Conservation (phyloP, 2,888 invertebrate genomes). For the Villa cingulata region DNA sequence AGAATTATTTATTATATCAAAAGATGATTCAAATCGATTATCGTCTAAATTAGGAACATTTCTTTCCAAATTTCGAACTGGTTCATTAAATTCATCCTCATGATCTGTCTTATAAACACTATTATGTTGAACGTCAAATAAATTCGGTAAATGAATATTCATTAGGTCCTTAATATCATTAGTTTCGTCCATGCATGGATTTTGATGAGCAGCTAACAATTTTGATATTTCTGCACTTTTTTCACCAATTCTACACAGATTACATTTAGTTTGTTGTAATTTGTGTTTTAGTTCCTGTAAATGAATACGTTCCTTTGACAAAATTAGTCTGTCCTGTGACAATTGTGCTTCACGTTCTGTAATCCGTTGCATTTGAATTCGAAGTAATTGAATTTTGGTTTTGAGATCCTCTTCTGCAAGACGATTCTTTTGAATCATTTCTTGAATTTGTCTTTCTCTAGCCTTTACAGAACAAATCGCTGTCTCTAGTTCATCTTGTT, state of each 20-base stretch:
- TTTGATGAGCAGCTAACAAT: constrained; percentile 14
- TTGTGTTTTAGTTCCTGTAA: constrained; percentile 25
- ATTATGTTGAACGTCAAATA: background rate
- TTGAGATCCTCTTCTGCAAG: constrained; percentile 26
- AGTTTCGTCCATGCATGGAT: background rate
- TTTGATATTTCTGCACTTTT: constrained; percentile 23
- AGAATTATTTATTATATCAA: background rate
- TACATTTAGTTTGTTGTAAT: constrained; percentile 26
- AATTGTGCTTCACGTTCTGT: constrained; percentile 30
- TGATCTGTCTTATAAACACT: too few species aligned
- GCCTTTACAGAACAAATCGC: constrained; percentile 23
- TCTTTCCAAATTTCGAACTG: constrained; percentile 23
- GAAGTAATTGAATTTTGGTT: constrained; percentile 26
- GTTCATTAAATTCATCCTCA: constrained; percentile 29
- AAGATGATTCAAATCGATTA: background rate
- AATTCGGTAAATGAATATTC: background rate
- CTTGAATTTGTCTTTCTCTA: constrained; percentile 24
- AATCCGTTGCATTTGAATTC: constrained; percentile 25
- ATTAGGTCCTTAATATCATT: constrained; percentile 1
- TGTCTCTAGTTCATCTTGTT: constrained; percentile 29
- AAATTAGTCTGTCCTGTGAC: constrained; percentile 28
- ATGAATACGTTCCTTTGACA: constrained; percentile 30
- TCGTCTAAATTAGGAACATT: background rate
- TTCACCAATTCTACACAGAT: constrained; percentile 31
- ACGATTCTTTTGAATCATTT: constrained; percentile 22